These are phyloP conservation scores for Anser brachyrhynchus DNA, from an alignment of 2,113 vertebrate species.

Conservation along the genomic window DNA sequence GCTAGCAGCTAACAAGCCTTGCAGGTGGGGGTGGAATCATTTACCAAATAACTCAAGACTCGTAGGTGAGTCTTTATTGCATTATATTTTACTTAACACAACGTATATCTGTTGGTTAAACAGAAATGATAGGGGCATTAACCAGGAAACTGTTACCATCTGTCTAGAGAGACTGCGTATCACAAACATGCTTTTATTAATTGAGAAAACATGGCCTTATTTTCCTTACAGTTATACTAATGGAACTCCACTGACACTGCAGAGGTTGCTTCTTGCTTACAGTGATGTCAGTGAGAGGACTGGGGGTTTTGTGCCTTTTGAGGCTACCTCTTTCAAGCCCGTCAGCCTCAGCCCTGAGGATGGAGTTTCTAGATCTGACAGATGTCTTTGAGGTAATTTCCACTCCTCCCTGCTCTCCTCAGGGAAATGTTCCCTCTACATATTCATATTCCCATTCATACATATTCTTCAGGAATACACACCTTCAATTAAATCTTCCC, in stretches of 20 bases:
- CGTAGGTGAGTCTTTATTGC: background rate
- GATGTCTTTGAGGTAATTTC: background rate
- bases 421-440: background rate
- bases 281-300: background rate
- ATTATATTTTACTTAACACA: background rate
- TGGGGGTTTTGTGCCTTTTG: background rate
- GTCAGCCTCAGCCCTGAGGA: background rate
- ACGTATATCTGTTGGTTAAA: background rate
- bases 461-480: background rate
- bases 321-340: background rate
- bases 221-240: background rate
- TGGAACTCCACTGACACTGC: background rate
- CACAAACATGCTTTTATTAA: background rate
- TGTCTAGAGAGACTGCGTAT: background rate
- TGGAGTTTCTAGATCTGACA: background rate
- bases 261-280: background rate
- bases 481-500: background rate
- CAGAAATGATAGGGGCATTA: background rate
- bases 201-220: background rate
- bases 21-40: background rate
- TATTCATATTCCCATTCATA: background rate
- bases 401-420: background rate
- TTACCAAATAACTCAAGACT: background rate
- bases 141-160: background rate
- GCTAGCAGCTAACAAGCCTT: background rate